These are phyloP conservation scores for Microcebus griseorufus DNA, from an alignment of 2,113 vertebrate species.

Conservation along the genomic window DNA sequence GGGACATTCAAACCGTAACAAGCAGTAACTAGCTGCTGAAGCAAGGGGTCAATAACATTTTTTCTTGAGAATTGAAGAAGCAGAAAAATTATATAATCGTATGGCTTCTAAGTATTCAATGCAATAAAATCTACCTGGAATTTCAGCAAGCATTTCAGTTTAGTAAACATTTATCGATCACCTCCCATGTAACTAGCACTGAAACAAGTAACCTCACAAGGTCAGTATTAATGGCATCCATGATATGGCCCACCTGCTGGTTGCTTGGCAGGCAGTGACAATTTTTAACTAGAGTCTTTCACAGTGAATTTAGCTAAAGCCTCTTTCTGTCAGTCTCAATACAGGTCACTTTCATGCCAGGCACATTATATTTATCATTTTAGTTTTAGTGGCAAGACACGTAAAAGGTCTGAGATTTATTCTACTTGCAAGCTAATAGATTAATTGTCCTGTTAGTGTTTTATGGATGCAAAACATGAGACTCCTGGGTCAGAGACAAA, in stretches of 20 bases:
- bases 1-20: neutral
- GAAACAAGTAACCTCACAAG: neutral
- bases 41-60: slow-evolving; percentile 23
- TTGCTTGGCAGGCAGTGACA: neutral
- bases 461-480: neutral
- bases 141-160: neutral
- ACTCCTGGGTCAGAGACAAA: neutral
- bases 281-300: slow-evolving; percentile 44
- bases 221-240: neutral
- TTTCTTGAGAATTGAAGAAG: neutral
- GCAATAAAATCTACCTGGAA: neutral
- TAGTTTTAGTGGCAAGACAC: neutral
- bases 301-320: neutral
- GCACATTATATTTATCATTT: neutral
- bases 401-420: neutral
- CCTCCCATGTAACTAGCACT: neutral
- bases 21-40: neutral
- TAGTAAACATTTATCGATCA: neutral
- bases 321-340: neutral
- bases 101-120: neutral
- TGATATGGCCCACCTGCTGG: neutral
- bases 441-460: neutral
- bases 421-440: neutral
- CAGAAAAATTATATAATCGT: neutral
- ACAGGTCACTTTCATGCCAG: slow-evolving; percentile 23